phyloP scores from a whole-genome alignment of 1,140 invertebrate species.

The Campoletis sonorensis region DNA sequence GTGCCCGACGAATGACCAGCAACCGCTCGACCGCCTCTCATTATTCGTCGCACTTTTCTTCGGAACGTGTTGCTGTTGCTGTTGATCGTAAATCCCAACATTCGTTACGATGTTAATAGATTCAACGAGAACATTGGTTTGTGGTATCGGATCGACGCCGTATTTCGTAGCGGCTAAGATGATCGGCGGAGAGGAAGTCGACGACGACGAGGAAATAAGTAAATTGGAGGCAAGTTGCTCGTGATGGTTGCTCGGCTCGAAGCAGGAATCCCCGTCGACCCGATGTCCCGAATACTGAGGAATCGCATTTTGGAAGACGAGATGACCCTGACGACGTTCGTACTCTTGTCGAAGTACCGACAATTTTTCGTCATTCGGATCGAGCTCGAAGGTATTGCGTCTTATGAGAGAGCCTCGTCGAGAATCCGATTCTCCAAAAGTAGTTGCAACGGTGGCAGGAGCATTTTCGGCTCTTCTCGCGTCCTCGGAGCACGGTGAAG shows the following conservation, averaged over 20 bases:
- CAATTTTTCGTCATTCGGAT: conserved; percentile 73
- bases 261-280: conserved; percentile 69
- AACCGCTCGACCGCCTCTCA: neutral
- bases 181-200: too few relatives aligned
- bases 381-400: conserved; percentile 77
- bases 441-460: neutral
- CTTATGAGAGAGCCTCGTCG: conserved; percentile 70
- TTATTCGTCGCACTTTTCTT: neutral
- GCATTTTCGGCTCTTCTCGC: neutral
- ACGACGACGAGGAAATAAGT: too few relatives aligned
- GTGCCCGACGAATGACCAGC: neutral
- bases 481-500: conserved; percentile 70
- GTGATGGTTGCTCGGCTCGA: too few relatives aligned
- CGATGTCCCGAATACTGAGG: conserved; percentile 79
- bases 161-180: too few relatives aligned
- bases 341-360: conserved; percentile 77
- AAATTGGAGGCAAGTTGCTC: too few relatives aligned
- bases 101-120: too few relatives aligned
- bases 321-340: conserved; percentile 78
- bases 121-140: too few relatives aligned
- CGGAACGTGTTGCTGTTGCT: neutral
- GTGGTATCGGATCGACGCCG: too few relatives aligned
- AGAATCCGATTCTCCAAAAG: neutral
- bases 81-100: too few relatives aligned
- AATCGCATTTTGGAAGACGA: conserved; percentile 80